Evolutionary conservation across 2,797 vertebrate genomes (phyloP).

Genomic region (Trachurus trachurus): DNA sequence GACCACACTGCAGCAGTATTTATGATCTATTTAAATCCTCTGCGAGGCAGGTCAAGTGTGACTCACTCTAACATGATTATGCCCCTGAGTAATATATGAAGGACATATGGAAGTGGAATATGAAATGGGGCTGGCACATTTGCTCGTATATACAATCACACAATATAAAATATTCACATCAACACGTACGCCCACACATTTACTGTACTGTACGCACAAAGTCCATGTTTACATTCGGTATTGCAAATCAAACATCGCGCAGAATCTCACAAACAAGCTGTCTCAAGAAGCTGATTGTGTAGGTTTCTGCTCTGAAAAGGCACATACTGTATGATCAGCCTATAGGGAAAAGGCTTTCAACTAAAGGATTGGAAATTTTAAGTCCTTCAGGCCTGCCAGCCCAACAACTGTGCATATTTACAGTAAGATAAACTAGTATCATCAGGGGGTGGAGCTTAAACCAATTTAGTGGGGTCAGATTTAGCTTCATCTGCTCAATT

Average conservation of each 20-base stretch:
- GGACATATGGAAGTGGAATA: constrained; percentile 69
- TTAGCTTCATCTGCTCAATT: constrained; percentile 13
- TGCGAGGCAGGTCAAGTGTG: constrained; percentile 72
- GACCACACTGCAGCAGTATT: constrained; percentile 52
- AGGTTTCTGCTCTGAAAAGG: constrained; percentile 23
- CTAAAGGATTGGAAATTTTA: constrained; percentile 24
- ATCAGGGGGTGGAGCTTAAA: constrained; percentile 8
- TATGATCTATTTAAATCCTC: constrained; percentile 72
- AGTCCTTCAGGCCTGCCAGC: constrained; percentile 26
- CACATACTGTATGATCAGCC: constrained; percentile 11
- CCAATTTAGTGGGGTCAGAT: constrained; percentile 7
- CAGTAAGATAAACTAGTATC: constrained; percentile 20
- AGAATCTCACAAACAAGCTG: constrained; percentile 39
- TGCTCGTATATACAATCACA: constrained; percentile 49
- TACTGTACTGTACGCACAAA: constrained; percentile 14
- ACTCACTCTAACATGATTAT: constrained; percentile 74
- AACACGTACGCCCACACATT: constrained; percentile 42
- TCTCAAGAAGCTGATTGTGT: constrained; percentile 28
- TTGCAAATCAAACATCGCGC: constrained; percentile 12
- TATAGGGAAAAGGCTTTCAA: constrained; percentile 25
- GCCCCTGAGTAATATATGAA: constrained; percentile 61
- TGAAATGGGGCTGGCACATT: constrained; percentile 59
- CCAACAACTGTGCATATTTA: constrained; percentile 23
- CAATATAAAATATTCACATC: constrained; percentile 53
- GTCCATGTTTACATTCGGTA: constrained; percentile 26